Evolutionary conservation across 1,140 invertebrate genomes (phyloP).

Genomic region (Mactra quadrangularis): DNA sequence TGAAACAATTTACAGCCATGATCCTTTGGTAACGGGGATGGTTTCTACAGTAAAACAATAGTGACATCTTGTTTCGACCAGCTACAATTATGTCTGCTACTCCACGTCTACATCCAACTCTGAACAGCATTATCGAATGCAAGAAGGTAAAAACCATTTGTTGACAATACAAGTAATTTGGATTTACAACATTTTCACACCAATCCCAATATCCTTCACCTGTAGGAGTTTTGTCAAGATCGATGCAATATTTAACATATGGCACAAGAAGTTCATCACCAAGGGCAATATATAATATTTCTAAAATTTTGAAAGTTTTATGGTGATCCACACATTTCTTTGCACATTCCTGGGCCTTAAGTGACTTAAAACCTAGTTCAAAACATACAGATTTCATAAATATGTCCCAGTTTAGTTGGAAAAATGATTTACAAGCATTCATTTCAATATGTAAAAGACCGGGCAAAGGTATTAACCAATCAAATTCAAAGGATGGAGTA

Average conservation of each 20-base stretch:
- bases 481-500: slow-evolving; percentile 34
- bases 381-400: slow-evolving; percentile 44
- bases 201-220: slow-evolving; percentile 33
- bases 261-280: slow-evolving; percentile 42
- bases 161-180: slow-evolving; percentile 45
- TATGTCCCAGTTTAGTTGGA: slow-evolving; percentile 55
- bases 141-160: slow-evolving; percentile 47
- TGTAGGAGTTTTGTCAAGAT: background rate
- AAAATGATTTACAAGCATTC: slow-evolving; percentile 47
- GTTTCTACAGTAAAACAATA: slow-evolving; percentile 17
- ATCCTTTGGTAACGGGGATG: slow-evolving; percentile 55
- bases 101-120: slow-evolving; percentile 36
- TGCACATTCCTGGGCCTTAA: slow-evolving; percentile 46
- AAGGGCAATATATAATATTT: slow-evolving; percentile 39
- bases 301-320: slow-evolving; percentile 34
- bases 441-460: slow-evolving; percentile 50
- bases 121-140: slow-evolving; percentile 50
- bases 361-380: slow-evolving; percentile 24
- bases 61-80: slow-evolving; percentile 22
- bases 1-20: slow-evolving; percentile 26
- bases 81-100: slow-evolving; percentile 21
- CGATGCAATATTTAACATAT: slow-evolving; percentile 32
- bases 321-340: slow-evolving; percentile 38
- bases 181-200: slow-evolving; percentile 17
- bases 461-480: slow-evolving; percentile 43